Evolutionary conservation across 1,140 invertebrate genomes (phyloP), one percentile per base, ranked within the genome.

Genomic region (Bradynema listronoti): DNA sequence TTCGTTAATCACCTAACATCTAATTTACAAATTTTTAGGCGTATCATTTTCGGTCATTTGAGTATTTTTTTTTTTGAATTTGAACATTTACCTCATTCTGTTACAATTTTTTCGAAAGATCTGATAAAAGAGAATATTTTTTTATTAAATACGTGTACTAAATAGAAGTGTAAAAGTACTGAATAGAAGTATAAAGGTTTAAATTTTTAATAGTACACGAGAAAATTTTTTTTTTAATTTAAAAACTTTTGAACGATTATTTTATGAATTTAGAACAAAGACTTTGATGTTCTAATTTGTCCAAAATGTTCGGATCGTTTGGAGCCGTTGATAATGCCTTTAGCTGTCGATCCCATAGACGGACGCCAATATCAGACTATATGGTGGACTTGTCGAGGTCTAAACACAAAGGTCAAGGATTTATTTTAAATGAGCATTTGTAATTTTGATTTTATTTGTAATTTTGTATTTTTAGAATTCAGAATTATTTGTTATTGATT

Each of bases 321-420:
- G 7, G 43, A 58, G 14, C 51, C 69, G 2, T 24, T 67, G 41
- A 46, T 57, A 24, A n/a, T 73, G 14, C 54, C 64, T 19, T 43
- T 41, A 16, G 46, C 53, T 27, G 42, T 9, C 4, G 49, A 61
- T 49, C 59, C 56, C 22, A 53, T 63, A 33, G 22, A 50, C 52
- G 47, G 43, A 19, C 5, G 47, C 32, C 50, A 56, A 30, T 68
- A 53, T 49, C 66, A 68, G 34, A 39, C 29, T 6, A 50, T 70
- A 39, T 68, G 72, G 56, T 70, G 68, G 68, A 69, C 58, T 3
- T 70, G 68, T 49, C 64, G 64, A 11, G 67, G 67, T 24, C 57
- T 75, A n/a, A 36, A 46, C 14, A 43, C 29, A 39, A 58, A 67
- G 46, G 68, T 73, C n/a, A 54, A 33, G 19, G 22, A 16, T 16